Evolutionary conservation across 2,888 invertebrate species (phyloP).

Genomic region (Scaptomyza polygonia): DNA sequence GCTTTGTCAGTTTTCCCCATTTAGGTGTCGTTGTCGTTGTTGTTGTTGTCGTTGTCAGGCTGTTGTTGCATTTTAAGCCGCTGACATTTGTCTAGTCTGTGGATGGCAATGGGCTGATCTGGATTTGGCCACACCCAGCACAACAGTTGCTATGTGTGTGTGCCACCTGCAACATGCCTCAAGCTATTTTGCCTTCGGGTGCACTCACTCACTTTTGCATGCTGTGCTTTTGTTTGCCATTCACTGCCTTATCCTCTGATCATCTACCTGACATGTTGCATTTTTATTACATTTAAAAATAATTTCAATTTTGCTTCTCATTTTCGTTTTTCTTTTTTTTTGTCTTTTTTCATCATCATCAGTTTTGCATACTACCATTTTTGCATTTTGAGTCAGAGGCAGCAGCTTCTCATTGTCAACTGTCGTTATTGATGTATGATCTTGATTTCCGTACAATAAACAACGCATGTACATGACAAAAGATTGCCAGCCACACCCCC

Average conservation of each 20-base stretch:
- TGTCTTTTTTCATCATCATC: constrained; percentile 12
- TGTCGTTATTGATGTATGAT: constrained; percentile 79
- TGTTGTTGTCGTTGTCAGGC: constrained; percentile 27
- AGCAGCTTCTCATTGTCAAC: constrained; percentile 62
- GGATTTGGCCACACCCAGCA: constrained; percentile 55
- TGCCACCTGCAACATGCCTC: constrained; percentile 45
- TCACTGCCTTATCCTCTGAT: constrained; percentile 13
- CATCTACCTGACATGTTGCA: constrained; percentile 50
- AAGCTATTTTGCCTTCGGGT: background rate
- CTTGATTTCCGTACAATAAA: constrained; percentile 65
- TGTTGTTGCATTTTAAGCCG: constrained; percentile 54
- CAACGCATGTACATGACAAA: constrained; percentile 59
- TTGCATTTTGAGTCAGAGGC: constrained; percentile 58
- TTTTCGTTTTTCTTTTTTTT: constrained; percentile 16
- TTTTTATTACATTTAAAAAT: constrained; percentile 56
- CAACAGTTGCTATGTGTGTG: background rate
- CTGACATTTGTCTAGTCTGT: constrained; percentile 60
- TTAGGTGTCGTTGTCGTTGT: constrained; percentile 34
- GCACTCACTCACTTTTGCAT: background rate
- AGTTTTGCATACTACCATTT: constrained; percentile 39
- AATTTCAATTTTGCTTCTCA: constrained; percentile 34
- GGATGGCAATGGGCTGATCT: constrained; percentile 43
- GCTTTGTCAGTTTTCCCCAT: constrained; percentile 44
- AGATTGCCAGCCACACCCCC: constrained; percentile 27
- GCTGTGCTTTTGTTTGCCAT: constrained; percentile 23